Base-by-base conservation (phyloP, 2,888 invertebrate genomes). In the Aphidius colemani region DNA sequence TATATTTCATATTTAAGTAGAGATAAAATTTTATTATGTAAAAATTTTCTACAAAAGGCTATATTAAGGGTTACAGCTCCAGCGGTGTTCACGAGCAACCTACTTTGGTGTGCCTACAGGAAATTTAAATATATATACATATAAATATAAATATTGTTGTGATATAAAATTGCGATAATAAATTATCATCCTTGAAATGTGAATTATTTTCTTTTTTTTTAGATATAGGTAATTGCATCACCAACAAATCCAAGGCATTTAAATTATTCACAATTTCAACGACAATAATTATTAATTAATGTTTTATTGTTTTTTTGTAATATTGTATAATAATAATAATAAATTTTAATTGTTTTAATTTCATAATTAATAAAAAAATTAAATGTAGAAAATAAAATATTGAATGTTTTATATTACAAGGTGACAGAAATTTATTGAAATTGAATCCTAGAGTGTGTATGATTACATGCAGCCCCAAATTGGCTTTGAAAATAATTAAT, bases 41-140 rank as follows among this genome's bases (percentile, higher is more conserved):
- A 70, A 69, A 71, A 70, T 71, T 71, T 68, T 69, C 74, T 76
- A 75, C 73, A 71, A 64, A 30, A 74, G 74, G 73, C 74, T 73
- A 73, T 73, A 73, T 74, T 71, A 71, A 70, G 61, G 73, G 72
- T 71, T 71, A 75, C 76, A 76, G 75, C 77, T 78, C 77, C 78
- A 77, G 76, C 75, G 74, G 77, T 81, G 79, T 80, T 79, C 77
- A 80, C 80, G 79, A 81, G 80, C 81, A 79, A 81, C 81, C 79
- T 81, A 81, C 80, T 77, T 76, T 78, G 75, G 76, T 78, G 78
- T 80, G 78, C 78, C 78, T 81, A 81, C 80, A 71, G 77, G 78
- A 77, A 76, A 70, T 72, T 73, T 75, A 74, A 73, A 64, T 66
- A 68, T 60, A 67, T 64, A 61, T 68, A 53, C 63, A 30, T 30